A percentile compares a stretch with the other conserved stretches of the same genome.
These are phyloP conservation scores for Chaunax sp. DNA, from an alignment of 2,797 vertebrate genomes.

Conservation along the genomic window DNA sequence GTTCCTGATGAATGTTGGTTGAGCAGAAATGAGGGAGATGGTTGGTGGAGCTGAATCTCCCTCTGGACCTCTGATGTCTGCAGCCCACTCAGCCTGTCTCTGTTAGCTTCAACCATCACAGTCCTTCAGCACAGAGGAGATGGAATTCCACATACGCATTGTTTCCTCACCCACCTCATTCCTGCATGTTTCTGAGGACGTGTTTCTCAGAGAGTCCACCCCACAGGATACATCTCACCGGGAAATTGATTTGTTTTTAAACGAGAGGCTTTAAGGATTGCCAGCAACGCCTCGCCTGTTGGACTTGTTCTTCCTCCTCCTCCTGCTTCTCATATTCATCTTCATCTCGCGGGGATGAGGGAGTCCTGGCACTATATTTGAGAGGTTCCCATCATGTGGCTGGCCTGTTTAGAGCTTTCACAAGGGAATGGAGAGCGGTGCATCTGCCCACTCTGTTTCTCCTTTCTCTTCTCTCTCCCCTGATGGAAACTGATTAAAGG, in stretches of 20 bases:
- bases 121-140: background rate
- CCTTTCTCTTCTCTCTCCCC: background rate
- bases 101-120: slow-evolving; percentile 21
- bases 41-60: slow-evolving; percentile 4
- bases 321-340: slow-evolving; percentile 29
- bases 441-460: slow-evolving; percentile 18
- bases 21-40: slow-evolving; percentile 10
- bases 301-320: slow-evolving; percentile 5
- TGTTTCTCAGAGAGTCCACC: slow-evolving; percentile 1
- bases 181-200: slow-evolving; percentile 24
- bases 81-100: slow-evolving; percentile 41
- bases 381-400: slow-evolving; percentile 33
- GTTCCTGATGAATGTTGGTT: background rate
- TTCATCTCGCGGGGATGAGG: slow-evolving; percentile 8
- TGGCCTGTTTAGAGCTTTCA: slow-evolving; percentile 3
- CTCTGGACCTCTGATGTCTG: slow-evolving; percentile 25
- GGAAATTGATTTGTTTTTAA: slow-evolving; percentile 36
- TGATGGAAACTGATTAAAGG: slow-evolving; percentile 10
- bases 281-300: background rate
- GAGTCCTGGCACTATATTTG: slow-evolving; percentile 12
- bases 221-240: slow-evolving; percentile 15
- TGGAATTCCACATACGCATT: slow-evolving; percentile 5
- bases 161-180: slow-evolving; percentile 29
- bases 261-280: slow-evolving; percentile 8
- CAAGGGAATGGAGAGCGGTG: slow-evolving; percentile 17